Conservation (phyloP, 2,888 invertebrate species). For the Oligia latruncula region DNA sequence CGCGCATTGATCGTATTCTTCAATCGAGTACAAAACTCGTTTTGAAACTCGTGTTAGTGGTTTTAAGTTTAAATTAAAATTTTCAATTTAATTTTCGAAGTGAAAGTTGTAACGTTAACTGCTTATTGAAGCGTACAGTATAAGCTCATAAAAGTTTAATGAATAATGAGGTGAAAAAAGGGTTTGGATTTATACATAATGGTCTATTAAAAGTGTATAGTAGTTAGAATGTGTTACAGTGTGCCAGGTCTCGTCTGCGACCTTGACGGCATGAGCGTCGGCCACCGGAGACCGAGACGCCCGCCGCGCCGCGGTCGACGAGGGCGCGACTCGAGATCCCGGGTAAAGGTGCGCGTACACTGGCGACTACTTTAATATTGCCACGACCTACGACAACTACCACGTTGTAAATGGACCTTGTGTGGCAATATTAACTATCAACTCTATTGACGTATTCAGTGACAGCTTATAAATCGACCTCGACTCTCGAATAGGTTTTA, state of each 20-base stretch:
- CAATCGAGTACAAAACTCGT: conserved; percentile 48
- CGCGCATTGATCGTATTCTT: conserved; percentile 48
- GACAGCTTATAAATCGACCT: conserved; percentile 29
- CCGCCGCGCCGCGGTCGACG: conserved; percentile 69
- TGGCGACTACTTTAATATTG: conserved; percentile 58
- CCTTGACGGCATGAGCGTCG: conserved; percentile 76
- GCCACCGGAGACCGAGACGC: conserved; percentile 75
- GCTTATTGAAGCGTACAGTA: conserved; percentile 47
- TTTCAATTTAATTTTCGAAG: conserved; percentile 38
- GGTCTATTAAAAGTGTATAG: conserved; percentile 54
- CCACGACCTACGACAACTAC: conserved; percentile 65
- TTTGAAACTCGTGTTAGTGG: conserved; percentile 39
- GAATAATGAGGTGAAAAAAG: conserved; percentile 44
- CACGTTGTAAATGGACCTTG: conserved; percentile 40
- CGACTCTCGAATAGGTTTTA: conserved; percentile 12
- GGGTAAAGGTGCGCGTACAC: conserved; percentile 69
- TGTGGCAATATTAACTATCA: conserved; percentile 30
- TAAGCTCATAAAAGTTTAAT: conserved; percentile 43
- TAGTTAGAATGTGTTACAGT: conserved; percentile 65
- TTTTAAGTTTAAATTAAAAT: conserved; percentile 34
- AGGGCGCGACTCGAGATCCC: conserved; percentile 69
- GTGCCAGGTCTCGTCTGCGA: conserved; percentile 77
- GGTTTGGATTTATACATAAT: conserved; percentile 36
- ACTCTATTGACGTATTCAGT: conserved; percentile 40
- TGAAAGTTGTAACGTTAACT: conserved; percentile 53